Base-by-base conservation (phyloP, 2,797 vertebrate genomes). In the Pangasius larnaudii region DNA sequence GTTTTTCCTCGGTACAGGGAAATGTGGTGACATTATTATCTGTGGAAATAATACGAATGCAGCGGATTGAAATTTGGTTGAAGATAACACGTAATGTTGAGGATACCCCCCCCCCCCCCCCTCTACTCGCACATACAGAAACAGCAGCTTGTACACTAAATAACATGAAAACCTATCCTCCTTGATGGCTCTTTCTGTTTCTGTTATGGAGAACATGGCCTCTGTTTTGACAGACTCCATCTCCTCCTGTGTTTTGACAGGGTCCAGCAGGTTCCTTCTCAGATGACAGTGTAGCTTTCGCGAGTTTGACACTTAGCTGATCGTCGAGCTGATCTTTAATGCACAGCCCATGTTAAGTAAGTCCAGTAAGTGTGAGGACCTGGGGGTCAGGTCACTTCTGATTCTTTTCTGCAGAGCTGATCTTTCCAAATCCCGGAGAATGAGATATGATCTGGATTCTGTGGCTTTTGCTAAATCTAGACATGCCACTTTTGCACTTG, bases 181-280 rank as follows among this genome's bases (percentile, higher is more conserved):
- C n/a, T 42, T 56, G 11, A 42, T 81, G 51, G 22, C 83, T 87
- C 42, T 71, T 83, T 86, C 42, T 77, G 18, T 22, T 61, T 36
- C 27, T n/a, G 36, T 39, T 61, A 2, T 59, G 14, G 22, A 42
- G 24, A 81, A 18, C 58, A 42, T 49, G 39, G 1, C 58, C 72
- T 77, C 27, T 86, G 72, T 67, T 86, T 78, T 86, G 39, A 86
- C 42, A 86, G 58, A 53, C 59, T 51, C 9, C 7, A 36, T 58
- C 63, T 86, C 85, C 33, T 88, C 88, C 85, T 89, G 88, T 84
- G 85, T 78, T 89, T 84, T 84, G 79, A 84, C 39, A 86, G 71
- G 61, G 36, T 86, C 79, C 79, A 77, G 33, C 19, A 71, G 79
- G 75, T 51, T 81, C 74, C 14, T 83, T 56, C 88, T 86, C 42